Percentiles rank a stretch among this genome's conserved stretches.
These are phyloP conservation scores for Thysanoteuthis rhombus DNA, from an alignment of 2,888 invertebrate genomes.

Conservation along the genomic window DNA sequence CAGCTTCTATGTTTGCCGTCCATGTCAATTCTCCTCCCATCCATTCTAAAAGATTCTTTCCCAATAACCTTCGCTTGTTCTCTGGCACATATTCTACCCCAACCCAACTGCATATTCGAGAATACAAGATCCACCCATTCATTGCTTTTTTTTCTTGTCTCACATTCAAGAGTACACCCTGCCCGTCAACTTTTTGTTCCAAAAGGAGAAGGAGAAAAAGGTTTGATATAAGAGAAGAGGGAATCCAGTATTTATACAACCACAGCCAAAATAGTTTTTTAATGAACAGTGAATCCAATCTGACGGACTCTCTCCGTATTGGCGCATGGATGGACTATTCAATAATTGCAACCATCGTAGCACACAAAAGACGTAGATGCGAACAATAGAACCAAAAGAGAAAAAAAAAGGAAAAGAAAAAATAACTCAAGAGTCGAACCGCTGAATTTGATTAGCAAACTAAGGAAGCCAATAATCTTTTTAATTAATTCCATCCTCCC, in stretches of 20 bases:
- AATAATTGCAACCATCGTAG: not conserved
- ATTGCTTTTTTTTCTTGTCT: not conserved
- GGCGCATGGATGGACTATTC: not conserved
- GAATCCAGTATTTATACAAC: not conserved
- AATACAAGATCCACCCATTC: not conserved
- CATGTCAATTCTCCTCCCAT: no score
- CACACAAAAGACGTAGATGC: not conserved
- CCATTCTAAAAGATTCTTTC: no score
- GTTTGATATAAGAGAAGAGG: not conserved
- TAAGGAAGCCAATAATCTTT: not conserved
- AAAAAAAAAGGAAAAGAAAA: not conserved
- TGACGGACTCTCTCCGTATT: not conserved
- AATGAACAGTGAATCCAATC: not conserved
- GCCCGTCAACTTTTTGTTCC: no score
- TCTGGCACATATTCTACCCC: no score
- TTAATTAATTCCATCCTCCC: not conserved
- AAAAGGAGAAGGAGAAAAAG: no score
- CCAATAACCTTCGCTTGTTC: no score
- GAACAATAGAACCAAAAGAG: not conserved
- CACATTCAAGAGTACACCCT: no score
- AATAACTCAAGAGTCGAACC: not conserved
- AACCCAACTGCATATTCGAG: no score
- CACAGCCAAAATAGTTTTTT: not conserved
- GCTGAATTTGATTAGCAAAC: slow-evolving; percentile 12
- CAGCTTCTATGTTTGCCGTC: no score